phyloP scores from a whole-genome alignment of 2,888 invertebrate species.

The Sminthurinus aureus region DNA sequence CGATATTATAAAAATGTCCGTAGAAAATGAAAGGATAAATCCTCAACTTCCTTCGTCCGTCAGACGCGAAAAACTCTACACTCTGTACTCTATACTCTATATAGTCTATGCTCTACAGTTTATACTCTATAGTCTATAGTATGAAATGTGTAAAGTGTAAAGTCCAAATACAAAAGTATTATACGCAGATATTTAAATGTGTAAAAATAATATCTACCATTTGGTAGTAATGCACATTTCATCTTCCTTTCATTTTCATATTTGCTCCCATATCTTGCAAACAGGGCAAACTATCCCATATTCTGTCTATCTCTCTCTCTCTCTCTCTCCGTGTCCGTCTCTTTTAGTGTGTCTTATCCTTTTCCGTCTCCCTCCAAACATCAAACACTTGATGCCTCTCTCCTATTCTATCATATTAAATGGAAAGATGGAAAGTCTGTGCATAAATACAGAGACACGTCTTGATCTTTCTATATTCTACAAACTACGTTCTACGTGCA shows the following conservation, averaged over 20 bases:
- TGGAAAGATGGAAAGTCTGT: not conserved
- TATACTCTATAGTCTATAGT: not conserved
- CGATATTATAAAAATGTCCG: constrained; percentile 2
- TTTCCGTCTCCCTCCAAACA: not conserved
- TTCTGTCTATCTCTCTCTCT: not conserved
- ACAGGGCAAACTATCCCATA: not conserved
- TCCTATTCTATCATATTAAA: not conserved
- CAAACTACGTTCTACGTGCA: not conserved
- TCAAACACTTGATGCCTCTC: not conserved
- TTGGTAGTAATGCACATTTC: not conserved
- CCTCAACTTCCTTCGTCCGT: constrained; percentile 34
- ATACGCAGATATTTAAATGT: not conserved
- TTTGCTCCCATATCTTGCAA: not conserved
- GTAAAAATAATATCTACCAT: too few species aligned
- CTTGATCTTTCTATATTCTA: not conserved
- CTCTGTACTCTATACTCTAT: too few species aligned
- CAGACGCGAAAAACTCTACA: constrained; percentile 14
- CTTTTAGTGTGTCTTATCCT: not conserved
- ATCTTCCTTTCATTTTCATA: not conserved
- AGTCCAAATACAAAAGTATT: too few species aligned
- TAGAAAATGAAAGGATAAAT: constrained; percentile 34
- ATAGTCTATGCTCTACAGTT: too few species aligned
- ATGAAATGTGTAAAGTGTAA: not conserved
- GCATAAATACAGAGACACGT: not conserved
- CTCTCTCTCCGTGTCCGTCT: not conserved